phyloP scores from a whole-genome alignment of 2,888 invertebrate species.

The Drosophila paramelanica region DNA sequence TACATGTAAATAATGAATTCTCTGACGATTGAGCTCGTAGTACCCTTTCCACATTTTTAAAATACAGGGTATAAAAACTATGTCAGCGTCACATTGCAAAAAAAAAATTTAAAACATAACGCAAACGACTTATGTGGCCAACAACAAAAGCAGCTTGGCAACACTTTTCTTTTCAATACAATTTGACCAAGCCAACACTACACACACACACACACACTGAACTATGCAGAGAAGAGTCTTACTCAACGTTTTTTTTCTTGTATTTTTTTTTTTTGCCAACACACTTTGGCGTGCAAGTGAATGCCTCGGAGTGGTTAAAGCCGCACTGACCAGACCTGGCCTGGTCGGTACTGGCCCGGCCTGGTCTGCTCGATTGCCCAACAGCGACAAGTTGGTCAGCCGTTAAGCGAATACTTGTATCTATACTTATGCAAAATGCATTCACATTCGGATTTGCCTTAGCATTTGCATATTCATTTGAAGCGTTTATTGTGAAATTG shows the following conservation, averaged over 20 bases:
- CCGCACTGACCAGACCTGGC: conserved; percentile 20
- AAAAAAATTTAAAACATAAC: conserved; percentile 31
- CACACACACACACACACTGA: conserved; percentile 10
- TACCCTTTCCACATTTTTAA: not conserved
- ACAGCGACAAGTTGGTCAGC: conserved; percentile 57
- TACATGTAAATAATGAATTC: too few species aligned
- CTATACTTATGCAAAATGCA: conserved; percentile 39
- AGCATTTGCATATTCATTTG: conserved; percentile 38
- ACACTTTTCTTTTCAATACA: conserved; percentile 65
- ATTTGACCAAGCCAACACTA: conserved; percentile 27
- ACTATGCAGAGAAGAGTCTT: conserved; percentile 50
- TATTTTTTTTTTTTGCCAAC: conserved; percentile 41
- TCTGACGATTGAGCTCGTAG: too few species aligned
- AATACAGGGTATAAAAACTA: conserved; percentile 44
- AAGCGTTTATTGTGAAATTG: conserved; percentile 54
- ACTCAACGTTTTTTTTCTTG: conserved; percentile 38
- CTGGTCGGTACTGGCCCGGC: conserved; percentile 24
- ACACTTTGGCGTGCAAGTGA: conserved; percentile 53
- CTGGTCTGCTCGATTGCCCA: conserved; percentile 54
- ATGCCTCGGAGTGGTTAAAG: conserved; percentile 46
- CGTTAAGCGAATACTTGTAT: conserved; percentile 53
- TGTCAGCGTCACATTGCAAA: conserved; percentile 67
- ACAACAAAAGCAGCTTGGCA: conserved; percentile 40
- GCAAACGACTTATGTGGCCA: conserved; percentile 33
- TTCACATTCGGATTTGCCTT: conserved; percentile 20